Evolutionary conservation across 2,797 vertebrate genomes (phyloP).

Genomic region (Anguilla megastoma): DNA sequence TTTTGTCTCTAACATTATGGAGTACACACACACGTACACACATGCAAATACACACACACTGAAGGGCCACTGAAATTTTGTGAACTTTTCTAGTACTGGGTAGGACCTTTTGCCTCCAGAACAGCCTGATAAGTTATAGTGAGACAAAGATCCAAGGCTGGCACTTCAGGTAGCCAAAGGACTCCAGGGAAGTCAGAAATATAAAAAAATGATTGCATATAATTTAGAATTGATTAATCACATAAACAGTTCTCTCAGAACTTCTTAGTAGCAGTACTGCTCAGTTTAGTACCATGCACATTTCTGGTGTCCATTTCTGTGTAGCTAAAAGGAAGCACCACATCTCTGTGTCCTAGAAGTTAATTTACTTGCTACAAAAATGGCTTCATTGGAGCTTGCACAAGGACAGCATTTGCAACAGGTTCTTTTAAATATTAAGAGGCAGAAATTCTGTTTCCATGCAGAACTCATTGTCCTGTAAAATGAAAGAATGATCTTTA

Average conservation of each 20-base stretch:
- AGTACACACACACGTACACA: too few species aligned
- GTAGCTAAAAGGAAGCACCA: background rate
- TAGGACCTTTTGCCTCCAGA: too few species aligned
- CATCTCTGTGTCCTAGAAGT: slow-evolving; percentile 3
- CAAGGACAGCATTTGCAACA: slow-evolving; percentile 18
- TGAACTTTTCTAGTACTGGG: too few species aligned
- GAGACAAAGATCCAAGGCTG: background rate
- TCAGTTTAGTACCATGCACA: background rate
- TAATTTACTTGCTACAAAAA: slow-evolving; percentile 18
- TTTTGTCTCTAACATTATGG: too few species aligned
- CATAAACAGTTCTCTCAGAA: slow-evolving; percentile 8
- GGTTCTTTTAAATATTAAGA: slow-evolving; percentile 20
- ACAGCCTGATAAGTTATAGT: background rate
- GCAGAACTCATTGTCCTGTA: background rate
- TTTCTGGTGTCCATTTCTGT: background rate
- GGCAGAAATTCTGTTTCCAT: background rate
- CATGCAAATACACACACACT: too few species aligned
- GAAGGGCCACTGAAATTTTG: too few species aligned
- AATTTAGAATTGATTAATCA: slow-evolving; percentile 18
- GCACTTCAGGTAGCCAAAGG: slow-evolving; percentile 5
- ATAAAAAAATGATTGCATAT: background rate
- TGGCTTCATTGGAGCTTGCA: background rate
- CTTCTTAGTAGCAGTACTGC: background rate
- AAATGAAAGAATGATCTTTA: background rate
- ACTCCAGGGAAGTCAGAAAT: background rate